phyloP scores from a whole-genome alignment of 2,888 invertebrate genomes.

The Monopis laevigella region DNA sequence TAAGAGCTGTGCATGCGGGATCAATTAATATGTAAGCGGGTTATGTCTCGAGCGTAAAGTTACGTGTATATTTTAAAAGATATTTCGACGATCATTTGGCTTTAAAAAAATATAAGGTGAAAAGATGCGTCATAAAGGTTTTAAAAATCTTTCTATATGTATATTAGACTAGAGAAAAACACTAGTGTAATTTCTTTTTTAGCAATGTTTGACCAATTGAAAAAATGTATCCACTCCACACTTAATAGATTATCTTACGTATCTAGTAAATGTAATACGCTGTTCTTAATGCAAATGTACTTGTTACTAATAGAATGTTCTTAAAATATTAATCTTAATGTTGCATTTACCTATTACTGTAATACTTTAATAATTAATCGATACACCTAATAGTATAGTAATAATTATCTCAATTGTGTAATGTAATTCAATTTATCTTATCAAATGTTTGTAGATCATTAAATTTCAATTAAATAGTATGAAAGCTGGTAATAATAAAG shows the following conservation, averaged over 20 bases:
- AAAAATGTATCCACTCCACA: conserved; percentile 14
- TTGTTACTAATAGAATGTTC: too few species aligned
- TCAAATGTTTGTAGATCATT: too few species aligned
- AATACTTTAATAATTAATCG: too few species aligned
- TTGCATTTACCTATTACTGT: too few species aligned
- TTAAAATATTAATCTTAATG: too few species aligned
- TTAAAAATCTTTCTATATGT: conserved; percentile 10
- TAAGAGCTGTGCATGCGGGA: conserved; percentile 58
- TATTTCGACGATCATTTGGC: conserved; percentile 5
- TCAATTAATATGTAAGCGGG: conserved; percentile 54
- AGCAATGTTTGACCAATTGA: conserved; percentile 22
- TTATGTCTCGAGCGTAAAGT: conserved; percentile 21
- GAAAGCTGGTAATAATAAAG: conserved; percentile 3
- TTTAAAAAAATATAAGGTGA: conserved; percentile 5
- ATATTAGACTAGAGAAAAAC: not conserved
- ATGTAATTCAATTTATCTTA: too few species aligned
- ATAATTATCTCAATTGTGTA: too few species aligned
- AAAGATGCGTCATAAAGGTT: conserved; percentile 11
- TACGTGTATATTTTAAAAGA: conserved; percentile 6
- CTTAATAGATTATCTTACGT: too few species aligned
- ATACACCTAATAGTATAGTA: too few species aligned
- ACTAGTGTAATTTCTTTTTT: conserved; percentile 9
- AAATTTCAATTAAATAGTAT: conserved; percentile 1
- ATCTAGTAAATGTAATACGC: too few species aligned
- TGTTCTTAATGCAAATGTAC: too few species aligned